Base-by-base conservation (phyloP, 2,888 invertebrate genomes). In the Sphinx pinastri region DNA sequence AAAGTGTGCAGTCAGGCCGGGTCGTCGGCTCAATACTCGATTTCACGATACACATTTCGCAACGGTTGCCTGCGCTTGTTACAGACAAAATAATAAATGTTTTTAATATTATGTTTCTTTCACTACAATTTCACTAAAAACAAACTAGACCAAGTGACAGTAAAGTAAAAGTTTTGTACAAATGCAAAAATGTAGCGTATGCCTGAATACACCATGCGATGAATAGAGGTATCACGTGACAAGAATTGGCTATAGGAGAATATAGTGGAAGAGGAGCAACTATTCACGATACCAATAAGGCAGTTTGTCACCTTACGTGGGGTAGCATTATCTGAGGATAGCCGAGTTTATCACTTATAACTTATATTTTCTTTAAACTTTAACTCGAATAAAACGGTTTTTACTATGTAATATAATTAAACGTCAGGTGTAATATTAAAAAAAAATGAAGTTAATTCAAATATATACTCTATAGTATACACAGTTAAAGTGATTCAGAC, bases 21-120 rank as follows among this genome's bases (percentile, higher is more conserved):
- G 68, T 71, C 72, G 76, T 77, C 76, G 75, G 75, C 71, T 71
- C 57, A 67, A 74, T 75, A 77, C 79, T 77, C 81, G 87, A 88
- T 88, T 89, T 89, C 87, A 85, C 84, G 88, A 85, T 82, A 83
- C 68, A 77, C 76, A 85, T 88, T 90, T 88, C 81, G 80, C 84
- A 88, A 88, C 74, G 77, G 81, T 76, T 82, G 80, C 81, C 80
- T 70, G 67, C 67, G 54, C 51, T 67, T 54, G 11, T 54, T 67
- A 52, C 19, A 38, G 19, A 38, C 54, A 12, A 38, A 31, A 52
- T n/a, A 7, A n/a, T 60, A 45, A 11, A n/a, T 16, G 12, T 63
- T 63, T 19, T 19, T 49, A 49, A 49, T 49, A 19, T 63, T 49
- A 19, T 63, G 47, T 49, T 49, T 47, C 38, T 45, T 45, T 63